A percentile compares a stretch with the other conserved stretches of the same genome.
These are phyloP conservation scores for Folsomia manolachei DNA, from an alignment of 2,888 invertebrate genomes.

Conservation along the genomic window DNA sequence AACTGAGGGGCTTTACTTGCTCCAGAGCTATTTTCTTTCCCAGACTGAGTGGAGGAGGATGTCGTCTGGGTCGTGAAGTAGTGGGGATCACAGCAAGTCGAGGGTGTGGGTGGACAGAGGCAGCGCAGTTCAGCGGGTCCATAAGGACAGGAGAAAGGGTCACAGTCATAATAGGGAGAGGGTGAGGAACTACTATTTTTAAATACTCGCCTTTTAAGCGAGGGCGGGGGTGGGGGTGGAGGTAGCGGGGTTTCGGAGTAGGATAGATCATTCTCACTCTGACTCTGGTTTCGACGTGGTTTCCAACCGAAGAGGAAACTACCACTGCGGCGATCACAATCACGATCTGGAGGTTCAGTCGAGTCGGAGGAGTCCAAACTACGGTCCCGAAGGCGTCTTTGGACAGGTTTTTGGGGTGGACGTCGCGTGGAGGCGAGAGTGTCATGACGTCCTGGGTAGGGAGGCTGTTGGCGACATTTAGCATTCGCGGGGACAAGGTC, in stretches of 20 bases:
- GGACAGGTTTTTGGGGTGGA: background rate
- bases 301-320: conserved; percentile 39
- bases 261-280: conserved; percentile 46
- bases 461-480: conserved; percentile 29
- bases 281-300: conserved; percentile 40
- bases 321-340: conserved; percentile 21
- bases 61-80: conserved; percentile 5
- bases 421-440: background rate
- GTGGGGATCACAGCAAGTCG: conserved; percentile 44
- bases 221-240: conserved; percentile 44
- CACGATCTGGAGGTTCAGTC: background rate
- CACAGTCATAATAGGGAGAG: conserved; percentile 45
- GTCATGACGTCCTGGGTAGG: background rate
- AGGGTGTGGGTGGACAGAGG: conserved; percentile 42
- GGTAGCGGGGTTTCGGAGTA: conserved; percentile 29
- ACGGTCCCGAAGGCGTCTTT: conserved; percentile 31
- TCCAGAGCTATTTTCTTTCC: conserved; percentile 15
- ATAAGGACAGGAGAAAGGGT: conserved; percentile 39
- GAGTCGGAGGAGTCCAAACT: conserved; percentile 41
- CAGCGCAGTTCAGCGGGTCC: conserved; percentile 40
- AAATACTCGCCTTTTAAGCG: conserved; percentile 34
- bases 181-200: conserved; percentile 28
- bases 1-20: conserved; percentile 31
- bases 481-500: conserved; percentile 49
- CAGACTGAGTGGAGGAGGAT: background rate